phyloP scores from a whole-genome alignment of 2,888 invertebrate genomes.

The Acleris literana region DNA sequence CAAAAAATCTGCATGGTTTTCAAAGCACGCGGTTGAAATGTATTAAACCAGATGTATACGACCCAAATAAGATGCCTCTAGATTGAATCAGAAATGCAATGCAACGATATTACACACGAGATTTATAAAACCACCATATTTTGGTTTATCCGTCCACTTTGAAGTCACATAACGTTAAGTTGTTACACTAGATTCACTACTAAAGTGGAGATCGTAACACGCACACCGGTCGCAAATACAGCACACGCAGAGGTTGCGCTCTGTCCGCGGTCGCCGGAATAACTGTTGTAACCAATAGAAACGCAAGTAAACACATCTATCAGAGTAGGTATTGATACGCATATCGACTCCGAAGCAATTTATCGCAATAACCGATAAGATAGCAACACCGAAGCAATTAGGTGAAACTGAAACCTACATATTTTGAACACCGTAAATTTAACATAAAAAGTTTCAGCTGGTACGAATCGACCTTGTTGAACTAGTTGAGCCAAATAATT shows the following conservation, averaged over 20 bases:
- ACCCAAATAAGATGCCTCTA: no score
- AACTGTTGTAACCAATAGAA: conserved; percentile 67
- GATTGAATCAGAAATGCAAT: no score
- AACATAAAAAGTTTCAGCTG: conserved; percentile 4
- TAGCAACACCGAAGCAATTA: conserved; percentile 37
- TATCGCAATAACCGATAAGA: conserved; percentile 38
- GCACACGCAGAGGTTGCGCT: conserved; percentile 54
- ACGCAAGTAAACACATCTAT: conserved; percentile 55
- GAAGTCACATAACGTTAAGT: no score
- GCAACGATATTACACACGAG: no score
- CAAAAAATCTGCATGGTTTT: neutral
- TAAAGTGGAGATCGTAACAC: conserved; percentile 32
- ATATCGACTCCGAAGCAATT: conserved; percentile 63
- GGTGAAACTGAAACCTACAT: conserved; percentile 15
- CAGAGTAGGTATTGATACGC: conserved; percentile 65
- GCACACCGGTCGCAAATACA: conserved; percentile 41
- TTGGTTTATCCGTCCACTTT: no score
- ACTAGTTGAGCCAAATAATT: conserved; percentile 44
- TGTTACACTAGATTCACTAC: neutral
- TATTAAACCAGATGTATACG: no score
- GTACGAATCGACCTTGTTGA: conserved; percentile 36
- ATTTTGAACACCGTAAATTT: conserved; percentile 7
- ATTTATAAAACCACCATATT: no score
- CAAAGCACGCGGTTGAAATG: neutral
- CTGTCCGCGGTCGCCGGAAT: conserved; percentile 67